Evolutionary conservation across 2,113 vertebrate genomes (phyloP), one percentile per base, ranked within the genome.

Genomic region (Nyctereutes procyonoides): DNA sequence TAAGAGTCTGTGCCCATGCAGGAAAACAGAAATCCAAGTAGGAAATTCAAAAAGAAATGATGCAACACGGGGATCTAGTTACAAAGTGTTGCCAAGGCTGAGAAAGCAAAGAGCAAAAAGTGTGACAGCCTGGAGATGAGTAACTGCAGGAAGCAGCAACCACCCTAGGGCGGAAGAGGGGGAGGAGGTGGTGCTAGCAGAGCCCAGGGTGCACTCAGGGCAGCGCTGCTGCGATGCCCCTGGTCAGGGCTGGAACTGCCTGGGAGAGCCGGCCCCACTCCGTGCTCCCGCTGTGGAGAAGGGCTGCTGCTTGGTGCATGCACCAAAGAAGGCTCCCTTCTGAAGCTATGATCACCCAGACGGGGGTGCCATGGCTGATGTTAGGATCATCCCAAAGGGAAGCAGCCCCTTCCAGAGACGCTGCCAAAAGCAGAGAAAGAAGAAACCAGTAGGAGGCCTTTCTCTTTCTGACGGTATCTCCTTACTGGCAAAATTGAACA

Each of bases 241-340:
- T 53, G 69, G 20, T 43, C 43, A 24, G 91, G 15, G 16, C 81
- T 53, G 76, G 38, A 56, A 30, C 76, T n/a, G 19, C 28, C n/a
- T 7, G 0, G 48, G 20, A 55, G 56, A 62, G 20, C 20, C 8
- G 55, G 14, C 8, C 15, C 7, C 22, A 9, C 30, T 43, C 26
- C 17, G 53, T 5, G 1, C 15, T 30, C 8, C 63, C 43, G 56
- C 13, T 51, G 20, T 0, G 15, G 3, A 6, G 2, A 15, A 62
- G 58, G 28, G 5, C 26, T 53, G 20, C n/a, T 1, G 1, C 24
- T 60, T 60, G 19, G 48, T 48, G 8, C 24, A 51, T 86, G n/a
- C 13, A 20, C 7, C 16, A 0, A 26, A 13, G 7, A 69, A 32
- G 22, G 55, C 8, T 3, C n/a, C 22, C 32, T 16, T 24, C 51